A percentile compares a stretch with the other conserved stretches of the same genome.
Conservation (phyloP, 2,113 vertebrate genomes). For the Campylorhamphus procurvoides region DNA sequence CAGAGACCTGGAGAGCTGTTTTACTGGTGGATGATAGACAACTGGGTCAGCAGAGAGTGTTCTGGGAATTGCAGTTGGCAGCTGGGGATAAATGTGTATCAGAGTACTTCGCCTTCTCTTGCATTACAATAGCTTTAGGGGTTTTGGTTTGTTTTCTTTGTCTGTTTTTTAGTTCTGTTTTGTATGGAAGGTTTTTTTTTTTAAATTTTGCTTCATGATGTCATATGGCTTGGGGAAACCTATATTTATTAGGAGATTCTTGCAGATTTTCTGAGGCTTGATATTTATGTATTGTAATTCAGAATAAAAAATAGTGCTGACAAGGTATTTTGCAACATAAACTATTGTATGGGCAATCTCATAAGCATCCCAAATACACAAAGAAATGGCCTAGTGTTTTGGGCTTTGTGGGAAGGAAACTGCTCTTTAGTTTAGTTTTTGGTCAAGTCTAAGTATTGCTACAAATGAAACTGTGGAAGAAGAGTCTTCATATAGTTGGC, state of each 20-base stretch:
- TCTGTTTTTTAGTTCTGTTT: background rate
- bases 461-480: background rate
- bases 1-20: background rate
- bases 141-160: background rate
- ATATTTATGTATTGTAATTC: background rate
- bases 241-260: background rate
- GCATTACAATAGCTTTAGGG: background rate
- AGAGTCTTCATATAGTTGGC: background rate
- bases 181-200: background rate
- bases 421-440: background rate
- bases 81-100: background rate
- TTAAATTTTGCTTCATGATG: background rate
- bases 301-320: background rate
- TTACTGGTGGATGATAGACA: background rate
- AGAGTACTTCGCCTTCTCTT: background rate
- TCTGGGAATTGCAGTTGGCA: background rate
- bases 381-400: background rate
- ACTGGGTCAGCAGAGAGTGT: background rate
- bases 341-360: background rate
- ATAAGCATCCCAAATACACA: background rate
- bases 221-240: background rate
- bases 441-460: background rate
- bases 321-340: background rate
- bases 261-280: background rate
- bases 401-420: background rate